Evolutionary conservation across 2,888 invertebrate species (phyloP).

Genomic region (Drosophila nigritarsus): DNA sequence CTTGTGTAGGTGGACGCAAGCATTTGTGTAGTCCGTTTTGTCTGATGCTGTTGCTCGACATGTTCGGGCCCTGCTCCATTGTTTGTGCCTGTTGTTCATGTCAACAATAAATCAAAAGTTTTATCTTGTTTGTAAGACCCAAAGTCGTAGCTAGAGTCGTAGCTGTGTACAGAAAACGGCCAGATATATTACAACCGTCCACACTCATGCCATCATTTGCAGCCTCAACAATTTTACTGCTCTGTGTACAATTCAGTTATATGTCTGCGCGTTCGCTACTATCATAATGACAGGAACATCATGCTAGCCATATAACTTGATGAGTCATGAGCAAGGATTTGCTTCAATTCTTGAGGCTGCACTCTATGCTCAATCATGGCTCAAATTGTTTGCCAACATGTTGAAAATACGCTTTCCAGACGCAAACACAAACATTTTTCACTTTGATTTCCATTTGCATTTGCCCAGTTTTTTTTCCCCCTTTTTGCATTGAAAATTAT

Average conservation of each 20-base stretch:
- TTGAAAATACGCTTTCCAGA: slow-evolving; percentile 67
- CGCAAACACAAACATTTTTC: slow-evolving; percentile 52
- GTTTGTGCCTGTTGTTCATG: slow-evolving; percentile 63
- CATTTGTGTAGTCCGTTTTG: slow-evolving; percentile 55
- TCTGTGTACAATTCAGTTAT: slow-evolving; percentile 44
- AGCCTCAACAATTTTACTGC: slow-evolving; percentile 54
- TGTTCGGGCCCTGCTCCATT: slow-evolving; percentile 22
- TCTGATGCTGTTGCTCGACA: slow-evolving; percentile 27
- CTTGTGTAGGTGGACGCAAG: slow-evolving; percentile 48
- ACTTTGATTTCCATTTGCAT: slow-evolving; percentile 59
- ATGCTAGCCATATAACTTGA: slow-evolving; percentile 11
- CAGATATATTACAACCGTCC: slow-evolving; percentile 56
- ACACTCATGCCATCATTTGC: slow-evolving; percentile 60
- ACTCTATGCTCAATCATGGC: slow-evolving; percentile 53
- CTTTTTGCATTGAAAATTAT: slow-evolving; percentile 57
- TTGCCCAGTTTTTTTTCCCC: background rate
- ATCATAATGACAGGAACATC: slow-evolving; percentile 38
- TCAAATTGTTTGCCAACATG: slow-evolving; percentile 67
- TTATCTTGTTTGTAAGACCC: slow-evolving; percentile 67
- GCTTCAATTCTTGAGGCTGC: slow-evolving; percentile 15
- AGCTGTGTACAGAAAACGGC: slow-evolving; percentile 33
- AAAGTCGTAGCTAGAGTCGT: background rate
- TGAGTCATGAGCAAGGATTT: slow-evolving; percentile 26
- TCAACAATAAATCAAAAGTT: slow-evolving; percentile 80
- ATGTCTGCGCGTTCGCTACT: slow-evolving; percentile 5